Base-by-base conservation (phyloP, 2,888 invertebrate species). In the Altica lythri region DNA sequence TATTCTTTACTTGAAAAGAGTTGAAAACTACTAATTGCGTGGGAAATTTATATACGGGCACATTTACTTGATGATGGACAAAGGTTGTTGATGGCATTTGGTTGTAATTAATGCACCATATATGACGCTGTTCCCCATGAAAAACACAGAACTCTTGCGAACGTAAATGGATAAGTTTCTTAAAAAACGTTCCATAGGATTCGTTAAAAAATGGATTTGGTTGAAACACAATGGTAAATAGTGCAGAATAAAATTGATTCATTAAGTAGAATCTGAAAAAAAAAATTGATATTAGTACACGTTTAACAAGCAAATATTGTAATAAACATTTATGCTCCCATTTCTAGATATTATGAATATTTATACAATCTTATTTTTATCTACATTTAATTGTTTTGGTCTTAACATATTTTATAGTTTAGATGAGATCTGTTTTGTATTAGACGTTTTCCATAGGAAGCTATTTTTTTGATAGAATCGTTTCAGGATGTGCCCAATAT, bases 161-260 rank as follows among this genome's bases (percentile, higher is more conserved):
- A 10, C 61, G 52, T 9, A 59, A 29, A n/a, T 57, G 40, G 12
- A 57, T 46, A 5, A 66, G 53, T 19, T 60, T 49, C 3, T 47
- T 54, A 32, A 66, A 64, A n/a, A 53, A 46, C 1, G 55, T 51
- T 5, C 60, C 63, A 32, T 66, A 66, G n/a, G 52, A 50, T 22
- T 60, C 59, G 38, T 58, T 50, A 34, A 55, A 62, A 30, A 64
- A 64, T n/a, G 66, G 66, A 35, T 56, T 66, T 3, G 66, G 66
- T 19, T 62, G 61, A 29, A 65, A 66, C 22, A 63, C 49, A 8
- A 64, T 46, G 10, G 60, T 57, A 25, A 59, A 57, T 27, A 57
- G 25, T 4, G 61, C 53, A 35, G 59, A 55, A 25, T 65, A 66
- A 37, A 60, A 65, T 51, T 66, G 64, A 27, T 55, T 40, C 32